Base-by-base conservation (phyloP, 2,888 invertebrate genomes). In the Molanna angustata region DNA sequence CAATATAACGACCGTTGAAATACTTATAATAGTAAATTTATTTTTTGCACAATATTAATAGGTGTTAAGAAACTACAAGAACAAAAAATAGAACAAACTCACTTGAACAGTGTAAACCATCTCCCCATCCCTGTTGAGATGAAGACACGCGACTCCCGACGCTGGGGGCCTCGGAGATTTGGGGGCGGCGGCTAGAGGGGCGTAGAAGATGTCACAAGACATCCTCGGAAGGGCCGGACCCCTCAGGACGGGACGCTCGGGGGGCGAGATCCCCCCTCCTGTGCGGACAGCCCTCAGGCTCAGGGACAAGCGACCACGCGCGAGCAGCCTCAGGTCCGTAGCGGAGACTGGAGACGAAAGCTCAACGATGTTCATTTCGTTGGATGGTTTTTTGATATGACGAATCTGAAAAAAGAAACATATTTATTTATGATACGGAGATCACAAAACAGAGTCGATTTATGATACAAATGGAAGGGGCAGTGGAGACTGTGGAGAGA, bases 131-230 rank as follows among this genome's bases (percentile, higher is more conserved):
- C 84, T 84, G 63, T 88, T 88, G 44, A 92, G 76, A 61, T 86
- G 90, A 45, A 88, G 78, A 83, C 90, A 84, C 1, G 89, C 88
- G 51, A 90, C 68, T 7, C 91, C 91, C 19, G 76, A 82, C 56
- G 81, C 78, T 61, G 67, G 75, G 57, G 64, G 74, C 54, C 52
- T 75, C 52, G 54, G 74, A 69, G 64, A 80, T 73, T 1, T 81
- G 78, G 1, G 84, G 71, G 33, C 89, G 66, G 0, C 48, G 14
- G 58, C 70, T 68, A 49, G 66, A 76, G 22, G 68, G 76, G 61
- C 61, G 65, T 91, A 89, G 67, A 88, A 90, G 49, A 91, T 74
- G 68, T 92, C 91, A 64, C 92, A 92, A 0, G 86, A 83, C 0
- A 85, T 84, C 61, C 88, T 80, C 11, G 90, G 86, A 18, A 85